phyloP scores from a whole-genome alignment of 2,797 vertebrate genomes.

The Labroides dimidiatus region DNA sequence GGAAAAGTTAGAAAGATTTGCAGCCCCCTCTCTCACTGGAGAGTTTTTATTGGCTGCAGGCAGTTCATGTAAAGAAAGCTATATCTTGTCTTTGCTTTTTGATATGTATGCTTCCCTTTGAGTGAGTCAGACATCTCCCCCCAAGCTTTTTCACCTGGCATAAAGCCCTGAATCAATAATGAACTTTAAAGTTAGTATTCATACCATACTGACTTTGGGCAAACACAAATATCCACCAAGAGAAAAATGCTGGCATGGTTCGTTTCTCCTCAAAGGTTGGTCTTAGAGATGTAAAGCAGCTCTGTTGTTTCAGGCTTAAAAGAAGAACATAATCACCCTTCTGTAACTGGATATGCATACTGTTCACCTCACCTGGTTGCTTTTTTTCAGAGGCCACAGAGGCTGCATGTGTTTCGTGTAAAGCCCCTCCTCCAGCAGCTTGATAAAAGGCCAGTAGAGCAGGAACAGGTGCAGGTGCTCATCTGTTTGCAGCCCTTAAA shows the following conservation, averaged over 20 bases:
- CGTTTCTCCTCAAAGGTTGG: slow-evolving; percentile 9
- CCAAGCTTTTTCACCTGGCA: background rate
- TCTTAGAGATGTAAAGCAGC: background rate
- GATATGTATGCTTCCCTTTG: slow-evolving; percentile 26
- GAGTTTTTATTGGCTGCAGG: slow-evolving; percentile 27
- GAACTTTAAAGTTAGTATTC: slow-evolving; percentile 6
- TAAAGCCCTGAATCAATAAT: slow-evolving; percentile 7
- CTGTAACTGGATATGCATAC: slow-evolving; percentile 69
- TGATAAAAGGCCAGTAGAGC: slow-evolving; percentile 54
- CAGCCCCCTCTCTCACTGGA: slow-evolving; percentile 6
- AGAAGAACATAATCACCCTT: slow-evolving; percentile 68
- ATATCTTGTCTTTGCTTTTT: slow-evolving; percentile 30
- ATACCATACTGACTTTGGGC: background rate
- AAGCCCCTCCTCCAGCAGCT: slow-evolving; percentile 51
- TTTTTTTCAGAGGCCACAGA: slow-evolving; percentile 42
- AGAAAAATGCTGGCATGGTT: slow-evolving; percentile 4
- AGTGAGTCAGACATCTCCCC: slow-evolving; percentile 22
- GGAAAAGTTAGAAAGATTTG: slow-evolving; percentile 29
- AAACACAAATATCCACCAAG: slow-evolving; percentile 1
- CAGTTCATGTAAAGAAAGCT: slow-evolving; percentile 35
- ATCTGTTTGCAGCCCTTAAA: slow-evolving; percentile 64
- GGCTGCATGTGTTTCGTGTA: slow-evolving; percentile 39
- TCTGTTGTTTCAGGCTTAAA: slow-evolving; percentile 39
- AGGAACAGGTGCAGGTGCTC: slow-evolving; percentile 76
- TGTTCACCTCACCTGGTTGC: slow-evolving; percentile 44